Evolutionary conservation across 2,888 invertebrate genomes (phyloP).

Genomic region (Xanthorhoe spadicearia): DNA sequence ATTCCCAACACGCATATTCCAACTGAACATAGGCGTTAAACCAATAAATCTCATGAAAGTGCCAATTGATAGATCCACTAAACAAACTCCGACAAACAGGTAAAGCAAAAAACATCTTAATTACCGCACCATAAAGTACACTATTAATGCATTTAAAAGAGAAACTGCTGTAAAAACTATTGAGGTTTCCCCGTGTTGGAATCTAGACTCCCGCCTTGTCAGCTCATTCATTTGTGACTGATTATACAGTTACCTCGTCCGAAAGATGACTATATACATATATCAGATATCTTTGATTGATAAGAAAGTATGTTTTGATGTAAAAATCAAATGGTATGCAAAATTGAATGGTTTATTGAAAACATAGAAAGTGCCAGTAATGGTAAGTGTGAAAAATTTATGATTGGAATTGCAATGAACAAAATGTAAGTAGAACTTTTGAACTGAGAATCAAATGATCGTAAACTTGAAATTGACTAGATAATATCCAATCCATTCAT

Average conservation of each 20-base stretch:
- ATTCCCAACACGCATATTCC: slow-evolving; percentile 23
- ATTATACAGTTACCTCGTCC: slow-evolving; percentile 39
- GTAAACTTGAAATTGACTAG: too few relatives aligned
- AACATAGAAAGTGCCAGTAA: slow-evolving; percentile 20
- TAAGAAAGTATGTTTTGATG: slow-evolving; percentile 18
- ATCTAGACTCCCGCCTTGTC: slow-evolving; percentile 59
- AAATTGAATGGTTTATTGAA: slow-evolving; percentile 17
- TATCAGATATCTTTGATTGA: slow-evolving; percentile 25
- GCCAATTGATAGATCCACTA: slow-evolving; percentile 35
- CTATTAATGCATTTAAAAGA: slow-evolving; percentile 62
- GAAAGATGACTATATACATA: slow-evolving; percentile 33
- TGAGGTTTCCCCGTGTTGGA: slow-evolving; percentile 65
- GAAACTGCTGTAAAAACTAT: slow-evolving; percentile 72
- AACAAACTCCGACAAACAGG: slow-evolving; percentile 41
- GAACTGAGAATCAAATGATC: background rate
- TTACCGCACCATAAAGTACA: slow-evolving; percentile 53
- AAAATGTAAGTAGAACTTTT: background rate
- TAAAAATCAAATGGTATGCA: slow-evolving; percentile 22
- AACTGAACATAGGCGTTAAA: slow-evolving; percentile 35
- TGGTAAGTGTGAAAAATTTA: slow-evolving; percentile 26
- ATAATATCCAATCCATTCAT: too few relatives aligned
- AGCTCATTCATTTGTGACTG: slow-evolving; percentile 61
- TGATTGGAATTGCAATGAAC: slow-evolving; percentile 14
- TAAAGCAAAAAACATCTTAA: slow-evolving; percentile 49
- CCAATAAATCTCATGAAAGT: slow-evolving; percentile 43